phyloP scores from a whole-genome alignment of 2,888 invertebrate species.

The Scaptomyza cyrtandrae region DNA sequence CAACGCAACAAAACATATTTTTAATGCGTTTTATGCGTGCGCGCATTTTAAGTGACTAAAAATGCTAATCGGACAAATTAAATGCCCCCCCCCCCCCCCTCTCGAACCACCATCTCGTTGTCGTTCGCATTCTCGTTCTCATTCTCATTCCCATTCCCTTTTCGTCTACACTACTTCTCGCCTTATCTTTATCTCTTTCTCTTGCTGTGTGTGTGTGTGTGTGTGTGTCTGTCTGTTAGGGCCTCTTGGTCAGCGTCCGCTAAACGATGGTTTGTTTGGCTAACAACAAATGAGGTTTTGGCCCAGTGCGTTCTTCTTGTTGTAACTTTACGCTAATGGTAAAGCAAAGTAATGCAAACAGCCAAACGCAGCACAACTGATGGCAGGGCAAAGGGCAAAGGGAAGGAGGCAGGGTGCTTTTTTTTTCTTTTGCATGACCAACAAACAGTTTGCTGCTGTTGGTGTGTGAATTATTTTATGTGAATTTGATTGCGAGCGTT shows the following conservation, averaged over 20 bases:
- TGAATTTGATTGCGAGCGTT: constrained; percentile 79
- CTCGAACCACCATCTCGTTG: not conserved
- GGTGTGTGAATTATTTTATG: constrained; percentile 76
- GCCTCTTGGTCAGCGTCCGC: constrained; percentile 45
- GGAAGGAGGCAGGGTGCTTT: not conserved
- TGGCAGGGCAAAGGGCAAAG: not conserved
- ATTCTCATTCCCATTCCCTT: not conserved
- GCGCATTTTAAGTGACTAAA: constrained; percentile 74
- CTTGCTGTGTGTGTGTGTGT: not conserved
- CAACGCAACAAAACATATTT: constrained; percentile 49
- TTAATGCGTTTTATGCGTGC: constrained; percentile 81
- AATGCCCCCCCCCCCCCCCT: constrained; percentile 38
- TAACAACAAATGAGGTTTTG: constrained; percentile 47
- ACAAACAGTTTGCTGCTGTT: constrained; percentile 68
- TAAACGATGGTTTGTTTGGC: constrained; percentile 74
- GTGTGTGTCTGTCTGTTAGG: constrained; percentile 3
- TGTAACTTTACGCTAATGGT: constrained; percentile 52
- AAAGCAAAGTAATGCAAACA: constrained; percentile 46
- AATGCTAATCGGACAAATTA: constrained; percentile 80
- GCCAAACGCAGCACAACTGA: constrained; percentile 3
- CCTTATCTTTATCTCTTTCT: constrained; percentile 11
- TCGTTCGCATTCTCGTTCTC: not conserved
- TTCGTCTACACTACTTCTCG: not conserved
- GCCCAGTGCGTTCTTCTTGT: constrained; percentile 31
- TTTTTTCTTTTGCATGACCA: constrained; percentile 62